Conservation (phyloP, 2,888 invertebrate species). For the Clusia tigrina region DNA sequence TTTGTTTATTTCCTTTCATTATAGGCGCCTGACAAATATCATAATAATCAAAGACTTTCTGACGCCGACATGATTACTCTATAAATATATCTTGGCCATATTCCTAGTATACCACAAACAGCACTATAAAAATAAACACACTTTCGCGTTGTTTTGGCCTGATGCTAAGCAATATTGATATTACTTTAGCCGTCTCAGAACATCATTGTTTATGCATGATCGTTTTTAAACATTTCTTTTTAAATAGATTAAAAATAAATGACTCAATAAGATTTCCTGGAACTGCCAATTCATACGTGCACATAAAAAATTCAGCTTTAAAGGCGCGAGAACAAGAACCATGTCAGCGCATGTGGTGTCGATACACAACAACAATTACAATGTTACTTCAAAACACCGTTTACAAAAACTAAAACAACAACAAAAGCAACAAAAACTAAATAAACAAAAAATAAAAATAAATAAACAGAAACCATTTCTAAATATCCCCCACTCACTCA, state of each 20-base stretch:
- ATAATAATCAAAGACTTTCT: too few species aligned
- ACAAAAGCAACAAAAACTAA: neutral
- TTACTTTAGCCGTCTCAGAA: too few species aligned
- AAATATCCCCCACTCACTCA: neutral
- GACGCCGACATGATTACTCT: too few species aligned
- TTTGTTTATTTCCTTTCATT: too few species aligned
- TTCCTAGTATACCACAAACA: too few species aligned
- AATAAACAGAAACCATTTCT: neutral
- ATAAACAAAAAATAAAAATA: neutral
- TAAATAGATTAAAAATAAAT: conserved; percentile 55
- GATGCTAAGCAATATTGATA: too few species aligned
- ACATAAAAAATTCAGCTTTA: too few species aligned
- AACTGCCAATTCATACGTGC: conserved; percentile 28
- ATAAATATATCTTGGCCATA: too few species aligned
- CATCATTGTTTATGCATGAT: conserved; percentile 33
- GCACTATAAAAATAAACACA: too few species aligned
- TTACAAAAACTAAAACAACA: conserved; percentile 13
- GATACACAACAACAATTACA: conserved; percentile 17
- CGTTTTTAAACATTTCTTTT: conserved; percentile 34
- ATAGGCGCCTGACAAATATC: too few species aligned
- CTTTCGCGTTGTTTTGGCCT: too few species aligned
- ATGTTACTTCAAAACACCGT: conserved; percentile 1
- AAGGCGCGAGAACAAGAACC: conserved; percentile 12
- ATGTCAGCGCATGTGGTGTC: conserved; percentile 4
- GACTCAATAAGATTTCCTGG: conserved; percentile 52